Base-by-base conservation (phyloP, 2,797 vertebrate species). In the Oreochromis mossambicus region DNA sequence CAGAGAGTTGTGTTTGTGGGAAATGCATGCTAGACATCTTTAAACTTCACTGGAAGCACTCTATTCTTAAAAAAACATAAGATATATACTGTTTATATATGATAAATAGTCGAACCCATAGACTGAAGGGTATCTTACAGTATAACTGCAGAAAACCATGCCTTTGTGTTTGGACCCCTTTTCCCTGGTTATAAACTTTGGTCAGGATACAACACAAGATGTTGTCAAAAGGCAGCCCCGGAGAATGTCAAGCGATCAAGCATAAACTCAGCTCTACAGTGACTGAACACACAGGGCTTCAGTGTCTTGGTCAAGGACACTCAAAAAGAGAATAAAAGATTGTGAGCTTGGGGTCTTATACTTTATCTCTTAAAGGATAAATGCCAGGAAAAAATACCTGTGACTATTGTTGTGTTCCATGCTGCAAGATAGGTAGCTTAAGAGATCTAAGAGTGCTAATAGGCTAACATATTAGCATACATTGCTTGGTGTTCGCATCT, bases 231-330 rank as follows among this genome's bases (percentile, higher is more conserved):
- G 34, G 26, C 52, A 7, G 32, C 85, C 38, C 56, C 7, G 41
- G 85, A 83, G 83, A 89, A 58, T 36, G 79, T 77, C 54, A 38
- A 26, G 80, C 83, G 56, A 7, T 78, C 50, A 12, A 79, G 83
- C 83, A 77, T 38, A 36, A 79, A 79, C 8, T 46, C 26, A 46
- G 66, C 55, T 85, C 76, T 63, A 80, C 81, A 79, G 66, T 77
- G 81, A 66, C 78, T 86, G 83, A 81, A 48, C 88, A 81, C 81
- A 75, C 54, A 48, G 21, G 29, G 56, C 56, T 9, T 24, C 32
- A 5, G 76, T 24, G 83, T 66, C 29, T 21, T 13, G 10, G 63
- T 52, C 83, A 85, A 73, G 77, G 79, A 66, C 80, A 63, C 79
- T 79, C 55, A 32, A 36, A 36, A n/a, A 51, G 19, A 77, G 56